Evolutionary conservation across 23 tunicate genomes (phyloP).

Genomic region (Halocynthia aurantium): DNA sequence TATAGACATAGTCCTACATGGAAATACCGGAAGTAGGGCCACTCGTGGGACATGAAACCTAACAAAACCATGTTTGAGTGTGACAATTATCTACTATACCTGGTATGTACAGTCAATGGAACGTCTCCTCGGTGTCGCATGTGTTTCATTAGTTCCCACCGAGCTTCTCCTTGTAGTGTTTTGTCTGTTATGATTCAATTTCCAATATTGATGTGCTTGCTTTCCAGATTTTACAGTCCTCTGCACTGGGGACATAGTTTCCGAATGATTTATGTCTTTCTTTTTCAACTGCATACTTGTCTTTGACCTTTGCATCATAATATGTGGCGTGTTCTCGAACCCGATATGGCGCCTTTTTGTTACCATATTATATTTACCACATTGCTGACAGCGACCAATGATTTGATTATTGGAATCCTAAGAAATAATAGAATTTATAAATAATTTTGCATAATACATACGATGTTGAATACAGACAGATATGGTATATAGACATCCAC

Average conservation of each 20-base stretch:
- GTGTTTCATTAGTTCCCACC: not conserved
- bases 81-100: not conserved
- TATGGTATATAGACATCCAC: too few relatives aligned
- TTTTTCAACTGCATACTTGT: slow-evolving; percentile 8
- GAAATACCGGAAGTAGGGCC: too few relatives aligned
- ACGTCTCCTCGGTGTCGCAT: not conserved
- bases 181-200: not conserved
- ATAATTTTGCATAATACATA: too few relatives aligned
- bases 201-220: slow-evolving; percentile 5
- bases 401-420: too few relatives aligned
- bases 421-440: too few relatives aligned
- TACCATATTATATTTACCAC: slow-evolving; percentile 15
- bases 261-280: not conserved
- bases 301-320: slow-evolving; percentile 20
- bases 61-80: too few relatives aligned
- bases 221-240: not conserved
- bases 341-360: slow-evolving; percentile 5
- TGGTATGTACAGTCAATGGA: slow-evolving; percentile 6
- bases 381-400: not conserved
- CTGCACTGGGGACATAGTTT: not conserved
- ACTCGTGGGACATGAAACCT: too few relatives aligned
- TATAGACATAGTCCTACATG: too few relatives aligned
- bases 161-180: slow-evolving; percentile 10
- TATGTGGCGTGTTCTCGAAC: slow-evolving; percentile 2
- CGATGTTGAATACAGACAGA: too few relatives aligned